Conservation (phyloP, 2,113 vertebrate species). For the Montifringilla adamsi region DNA sequence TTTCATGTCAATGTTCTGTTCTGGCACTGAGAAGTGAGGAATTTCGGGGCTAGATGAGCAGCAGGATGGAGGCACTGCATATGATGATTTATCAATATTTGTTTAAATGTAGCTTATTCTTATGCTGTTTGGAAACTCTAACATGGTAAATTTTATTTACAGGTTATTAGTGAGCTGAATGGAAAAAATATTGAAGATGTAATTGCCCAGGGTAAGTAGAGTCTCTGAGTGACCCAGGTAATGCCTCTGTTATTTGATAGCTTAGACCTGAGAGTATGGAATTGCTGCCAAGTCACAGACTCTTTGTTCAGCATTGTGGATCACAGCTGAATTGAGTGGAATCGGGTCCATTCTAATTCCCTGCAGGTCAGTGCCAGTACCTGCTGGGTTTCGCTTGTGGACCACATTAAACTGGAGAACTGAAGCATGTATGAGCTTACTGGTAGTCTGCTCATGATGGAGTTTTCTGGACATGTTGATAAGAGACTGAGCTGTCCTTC, state of each 20-base stretch:
- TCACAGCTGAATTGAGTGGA: not conserved
- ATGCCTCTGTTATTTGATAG: not conserved
- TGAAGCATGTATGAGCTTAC: not conserved
- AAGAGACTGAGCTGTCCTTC: not conserved
- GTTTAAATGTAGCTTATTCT: not conserved
- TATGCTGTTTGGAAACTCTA: not conserved
- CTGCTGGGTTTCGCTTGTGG: constrained; percentile 82
- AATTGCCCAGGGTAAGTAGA: constrained; percentile 87
- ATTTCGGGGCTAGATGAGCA: not conserved
- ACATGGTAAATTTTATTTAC: not conserved
- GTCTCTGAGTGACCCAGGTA: not conserved
- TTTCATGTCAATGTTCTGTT: not conserved
- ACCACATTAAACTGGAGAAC: constrained; percentile 70
- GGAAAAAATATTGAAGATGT: constrained; percentile 93
- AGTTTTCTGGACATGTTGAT: constrained; percentile 58
- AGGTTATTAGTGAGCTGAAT: constrained; percentile 91
- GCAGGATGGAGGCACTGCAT: not conserved
- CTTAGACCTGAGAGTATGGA: not conserved
- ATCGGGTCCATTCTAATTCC: constrained; percentile 76
- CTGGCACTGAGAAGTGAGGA: not conserved
- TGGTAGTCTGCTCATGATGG: not conserved
- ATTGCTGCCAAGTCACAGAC: not conserved
- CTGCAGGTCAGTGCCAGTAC: constrained; percentile 61
- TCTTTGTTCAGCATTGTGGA: not conserved
- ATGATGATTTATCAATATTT: not conserved